These are phyloP conservation scores for Anastrepha ludens DNA, from an alignment of 1,140 invertebrate genomes.

Conservation along the genomic window DNA sequence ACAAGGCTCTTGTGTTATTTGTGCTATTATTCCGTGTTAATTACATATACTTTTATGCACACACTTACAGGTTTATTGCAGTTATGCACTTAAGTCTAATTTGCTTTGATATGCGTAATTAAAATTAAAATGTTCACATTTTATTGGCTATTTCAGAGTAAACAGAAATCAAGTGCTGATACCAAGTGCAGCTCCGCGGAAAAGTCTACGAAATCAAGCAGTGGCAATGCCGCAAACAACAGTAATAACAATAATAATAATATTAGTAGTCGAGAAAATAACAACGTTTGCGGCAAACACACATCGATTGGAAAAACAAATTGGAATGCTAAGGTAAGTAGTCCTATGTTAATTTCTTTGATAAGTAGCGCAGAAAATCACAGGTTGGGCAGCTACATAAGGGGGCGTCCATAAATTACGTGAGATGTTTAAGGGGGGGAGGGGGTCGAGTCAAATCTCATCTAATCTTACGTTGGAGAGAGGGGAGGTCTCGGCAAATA, in stretches of 20 bases:
- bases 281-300: slow-evolving; percentile 59
- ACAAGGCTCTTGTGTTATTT: no score
- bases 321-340: slow-evolving; percentile 64
- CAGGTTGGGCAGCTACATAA: no score
- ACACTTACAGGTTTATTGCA: background rate
- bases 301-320: slow-evolving; percentile 64
- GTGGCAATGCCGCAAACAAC: slow-evolving; percentile 1
- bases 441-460: no score
- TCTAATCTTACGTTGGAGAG: no score
- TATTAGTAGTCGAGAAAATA: slow-evolving; percentile 54
- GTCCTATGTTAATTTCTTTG: no score
- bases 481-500: no score
- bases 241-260: slow-evolving; percentile 56
- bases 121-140: slow-evolving; percentile 28
- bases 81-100: background rate
- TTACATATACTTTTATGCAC: no score
- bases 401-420: no score
- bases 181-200: slow-evolving; percentile 4
- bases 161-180: slow-evolving; percentile 23
- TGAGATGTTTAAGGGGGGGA: no score
- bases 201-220: slow-evolving; percentile 27
- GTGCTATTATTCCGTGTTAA: no score
- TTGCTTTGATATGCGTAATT: background rate
- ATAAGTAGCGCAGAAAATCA: no score
- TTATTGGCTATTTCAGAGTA: slow-evolving; percentile 32